A percentile compares a stretch with the other conserved stretches of the same genome.
Evolutionary conservation across 2,113 vertebrate genomes (phyloP).

Genomic region (Gallinago undulata): DNA sequence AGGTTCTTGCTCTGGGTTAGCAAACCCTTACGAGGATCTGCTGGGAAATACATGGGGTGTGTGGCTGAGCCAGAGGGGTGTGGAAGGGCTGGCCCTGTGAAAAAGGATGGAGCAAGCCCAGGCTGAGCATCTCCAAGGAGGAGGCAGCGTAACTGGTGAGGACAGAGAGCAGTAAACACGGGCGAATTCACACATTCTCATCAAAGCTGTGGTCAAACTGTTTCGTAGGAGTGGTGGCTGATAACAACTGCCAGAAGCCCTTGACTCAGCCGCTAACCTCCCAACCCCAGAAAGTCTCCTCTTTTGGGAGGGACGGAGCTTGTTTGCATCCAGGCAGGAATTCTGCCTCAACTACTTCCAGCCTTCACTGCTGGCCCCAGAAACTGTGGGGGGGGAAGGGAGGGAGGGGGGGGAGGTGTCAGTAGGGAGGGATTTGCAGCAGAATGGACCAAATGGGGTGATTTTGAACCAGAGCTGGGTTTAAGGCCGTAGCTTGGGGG

Average conservation of each 20-base stretch:
- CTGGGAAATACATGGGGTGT: neutral
- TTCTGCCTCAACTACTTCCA: neutral
- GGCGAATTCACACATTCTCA: neutral
- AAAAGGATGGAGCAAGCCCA: neutral
- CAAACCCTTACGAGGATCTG: neutral
- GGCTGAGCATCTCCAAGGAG: neutral
- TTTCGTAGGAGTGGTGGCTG: neutral
- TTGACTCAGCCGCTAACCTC: neutral
- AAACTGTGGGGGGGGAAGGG: neutral
- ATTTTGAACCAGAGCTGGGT: neutral
- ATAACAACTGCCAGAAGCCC: constrained; percentile 20
- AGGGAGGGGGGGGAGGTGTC: too few species aligned
- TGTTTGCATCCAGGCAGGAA: neutral
- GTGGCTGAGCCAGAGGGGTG: neutral
- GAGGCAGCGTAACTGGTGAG: neutral
- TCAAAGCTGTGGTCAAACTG: neutral
- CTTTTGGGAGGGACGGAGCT: neutral
- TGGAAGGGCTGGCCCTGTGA: neutral
- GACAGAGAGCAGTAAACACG: neutral
- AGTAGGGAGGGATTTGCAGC: neutral
- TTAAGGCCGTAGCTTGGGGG: neutral
- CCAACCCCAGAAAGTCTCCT: neutral
- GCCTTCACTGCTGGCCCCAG: neutral
- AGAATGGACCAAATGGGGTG: neutral
- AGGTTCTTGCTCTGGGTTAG: neutral